Evolutionary conservation across 1,140 invertebrate genomes (phyloP).

Genomic region (Macrosteles quadrilineatus): DNA sequence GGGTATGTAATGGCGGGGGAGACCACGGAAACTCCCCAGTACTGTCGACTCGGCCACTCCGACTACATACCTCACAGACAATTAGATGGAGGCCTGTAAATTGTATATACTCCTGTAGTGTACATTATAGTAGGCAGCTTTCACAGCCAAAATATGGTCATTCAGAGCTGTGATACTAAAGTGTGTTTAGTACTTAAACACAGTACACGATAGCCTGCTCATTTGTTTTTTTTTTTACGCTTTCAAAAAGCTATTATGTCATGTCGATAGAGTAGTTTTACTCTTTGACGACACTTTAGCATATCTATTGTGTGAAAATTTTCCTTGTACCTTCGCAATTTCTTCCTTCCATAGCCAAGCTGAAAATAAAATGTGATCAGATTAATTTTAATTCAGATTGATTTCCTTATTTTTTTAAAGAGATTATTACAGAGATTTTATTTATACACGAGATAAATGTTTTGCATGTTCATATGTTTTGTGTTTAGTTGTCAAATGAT

Average conservation of each 20-base stretch:
- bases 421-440: no score
- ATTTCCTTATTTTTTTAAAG: no score
- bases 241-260: background rate
- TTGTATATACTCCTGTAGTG: background rate
- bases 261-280: background rate
- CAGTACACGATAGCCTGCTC: no score
- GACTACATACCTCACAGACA: conserved; percentile 22
- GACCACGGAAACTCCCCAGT: background rate
- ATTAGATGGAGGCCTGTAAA: conserved; percentile 7
- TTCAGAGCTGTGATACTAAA: background rate
- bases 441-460: no score
- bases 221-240: background rate
- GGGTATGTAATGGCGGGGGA: conserved; percentile 29
- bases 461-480: no score
- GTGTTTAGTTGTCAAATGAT: no score
- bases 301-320: background rate
- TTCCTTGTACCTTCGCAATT: no score
- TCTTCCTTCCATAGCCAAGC: no score
- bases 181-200: no score
- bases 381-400: no score
- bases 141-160: background rate
- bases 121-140: conserved; percentile 6
- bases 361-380: no score
- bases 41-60: background rate
- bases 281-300: background rate